Base-by-base conservation (phyloP, 2,888 invertebrate species). In the Lasioglossum vierecki region DNA sequence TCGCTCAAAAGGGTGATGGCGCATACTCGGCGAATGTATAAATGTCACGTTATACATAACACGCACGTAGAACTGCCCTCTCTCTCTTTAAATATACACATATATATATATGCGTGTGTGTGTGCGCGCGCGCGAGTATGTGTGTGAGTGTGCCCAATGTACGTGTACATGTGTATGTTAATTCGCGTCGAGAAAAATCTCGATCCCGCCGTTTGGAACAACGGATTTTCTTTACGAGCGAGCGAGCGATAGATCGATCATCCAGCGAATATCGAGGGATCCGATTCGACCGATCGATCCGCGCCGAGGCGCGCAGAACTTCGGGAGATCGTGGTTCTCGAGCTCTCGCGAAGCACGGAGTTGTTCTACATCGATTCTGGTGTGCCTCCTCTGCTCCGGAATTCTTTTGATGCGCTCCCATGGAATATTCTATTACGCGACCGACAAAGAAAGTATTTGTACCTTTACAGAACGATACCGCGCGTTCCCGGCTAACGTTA, bases 1-100 rank as follows among this genome's bases (percentile, higher is more conserved):
- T 91, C 91, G 92, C 91, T 90, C 89, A 91, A 86, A 81, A 73
- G 82, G 49, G 85, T 84, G 57, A 82, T 22, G 80, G 91, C 90
- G 88, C 88, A 89, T 91, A 79, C 66, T 76, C 76, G 49, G 73
- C 53, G 46, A 81, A 86, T 87, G 87, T 92, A 89, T 91, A 92
- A 91, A 92, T 91, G 89, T 91, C 92, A 91, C 90, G 90, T 90
- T 89, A 90, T 91, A 89, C 88, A 90, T 91, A 86, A 88, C 88
- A 85, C 77, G 88, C 88, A 89, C 83, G 82, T 82, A 87, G 79
- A 49, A 60, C 68, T 78, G 75, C 46, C 79, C 73, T 80, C 78
- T 26, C 63, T 30, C 30, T 63, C 26, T 53, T 53, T 53, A 53
- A 9, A 53, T 9, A 53, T 22, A 22, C 22, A 53, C 46, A 82